phyloP scores from a whole-genome alignment of 2,797 vertebrate genomes.

The Molossus alvarezi region DNA sequence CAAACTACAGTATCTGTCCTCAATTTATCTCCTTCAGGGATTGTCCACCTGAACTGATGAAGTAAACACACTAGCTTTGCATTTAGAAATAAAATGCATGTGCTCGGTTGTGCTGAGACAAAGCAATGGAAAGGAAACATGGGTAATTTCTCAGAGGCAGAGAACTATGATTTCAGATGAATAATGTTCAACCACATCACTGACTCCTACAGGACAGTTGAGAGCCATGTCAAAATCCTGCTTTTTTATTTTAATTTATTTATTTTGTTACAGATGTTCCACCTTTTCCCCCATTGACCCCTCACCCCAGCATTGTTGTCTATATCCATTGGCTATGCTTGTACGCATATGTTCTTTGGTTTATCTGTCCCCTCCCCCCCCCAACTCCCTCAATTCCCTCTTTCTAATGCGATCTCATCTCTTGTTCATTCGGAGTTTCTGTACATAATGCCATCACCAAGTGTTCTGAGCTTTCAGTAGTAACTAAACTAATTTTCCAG shows the following conservation, averaged over 20 bases:
- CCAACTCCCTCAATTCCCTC: background rate
- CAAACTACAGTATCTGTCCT: background rate
- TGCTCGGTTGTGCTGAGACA: background rate
- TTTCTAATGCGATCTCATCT: background rate
- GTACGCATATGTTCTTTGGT: too few species aligned
- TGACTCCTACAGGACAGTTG: background rate
- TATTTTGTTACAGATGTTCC: too few species aligned
- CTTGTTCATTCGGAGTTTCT: background rate
- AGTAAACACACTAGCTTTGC: background rate
- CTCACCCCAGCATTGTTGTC: too few species aligned
- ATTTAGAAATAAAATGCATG: background rate
- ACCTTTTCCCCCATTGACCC: too few species aligned
- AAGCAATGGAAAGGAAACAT: background rate
- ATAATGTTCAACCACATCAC: background rate
- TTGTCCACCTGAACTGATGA: background rate
- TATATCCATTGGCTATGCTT: too few species aligned
- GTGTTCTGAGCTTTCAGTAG: background rate
- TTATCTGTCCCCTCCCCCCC: too few species aligned
- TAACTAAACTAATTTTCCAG: background rate
- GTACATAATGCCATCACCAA: background rate
- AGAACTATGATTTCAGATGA: background rate
- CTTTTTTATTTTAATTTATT: too few species aligned
- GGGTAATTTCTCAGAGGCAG: background rate
- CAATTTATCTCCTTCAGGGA: slow-evolving; percentile 30
- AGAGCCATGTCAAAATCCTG: background rate